Conservation (phyloP, 2,797 vertebrate species). For the Poeciliopsis turneri region DNA sequence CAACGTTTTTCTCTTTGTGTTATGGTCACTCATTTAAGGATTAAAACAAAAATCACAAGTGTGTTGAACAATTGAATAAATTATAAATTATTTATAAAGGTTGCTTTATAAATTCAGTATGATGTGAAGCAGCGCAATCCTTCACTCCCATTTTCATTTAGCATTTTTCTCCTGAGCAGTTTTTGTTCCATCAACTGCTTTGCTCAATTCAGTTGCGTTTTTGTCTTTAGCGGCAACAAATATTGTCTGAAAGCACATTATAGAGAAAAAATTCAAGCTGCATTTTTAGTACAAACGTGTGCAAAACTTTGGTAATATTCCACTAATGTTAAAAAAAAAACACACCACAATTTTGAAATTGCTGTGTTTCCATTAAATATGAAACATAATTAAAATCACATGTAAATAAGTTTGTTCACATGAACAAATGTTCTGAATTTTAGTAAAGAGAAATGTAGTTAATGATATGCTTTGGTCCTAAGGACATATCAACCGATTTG, state of each 20-base stretch:
- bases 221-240: background rate
- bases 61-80: background rate
- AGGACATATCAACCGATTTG: background rate
- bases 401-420: no score
- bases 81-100: background rate
- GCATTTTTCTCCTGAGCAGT: conserved; percentile 18
- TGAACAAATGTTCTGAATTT: no score
- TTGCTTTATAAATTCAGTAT: background rate
- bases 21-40: conserved; percentile 10
- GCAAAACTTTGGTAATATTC: no score
- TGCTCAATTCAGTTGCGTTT: background rate
- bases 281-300: no score
- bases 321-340: no score
- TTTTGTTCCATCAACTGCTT: conserved; percentile 26
- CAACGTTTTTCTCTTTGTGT: background rate
- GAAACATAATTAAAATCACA: no score
- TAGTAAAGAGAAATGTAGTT: no score
- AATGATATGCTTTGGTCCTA: background rate
- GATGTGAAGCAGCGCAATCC: background rate
- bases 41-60: conserved; percentile 4
- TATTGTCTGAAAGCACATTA: background rate
- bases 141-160: no score
- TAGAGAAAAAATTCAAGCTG: no score
- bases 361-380: no score
- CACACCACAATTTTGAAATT: no score